Base-by-base conservation (phyloP, 2,888 invertebrate genomes). In the Xanthorhoe spadicearia region DNA sequence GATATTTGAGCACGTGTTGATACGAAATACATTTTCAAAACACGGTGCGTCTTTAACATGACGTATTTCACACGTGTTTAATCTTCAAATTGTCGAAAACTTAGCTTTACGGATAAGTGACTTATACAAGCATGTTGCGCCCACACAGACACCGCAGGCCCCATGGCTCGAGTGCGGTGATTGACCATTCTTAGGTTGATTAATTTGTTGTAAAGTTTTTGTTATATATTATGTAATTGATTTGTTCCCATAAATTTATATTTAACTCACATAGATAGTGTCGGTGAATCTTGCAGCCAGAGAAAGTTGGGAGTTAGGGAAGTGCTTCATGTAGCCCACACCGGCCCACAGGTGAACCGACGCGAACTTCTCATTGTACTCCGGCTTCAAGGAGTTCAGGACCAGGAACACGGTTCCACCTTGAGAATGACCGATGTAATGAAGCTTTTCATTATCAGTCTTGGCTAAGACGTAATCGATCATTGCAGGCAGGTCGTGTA, bases 341-440 rank as follows among this genome's bases (percentile, higher is more conserved):
- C 82, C 86, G 48, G 91, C 92, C 13, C 90, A 63, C 3, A 90
- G 75, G 69, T 92, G 88, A 0, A 81, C 89, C 8, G 90, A 84
- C 0, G 68, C 65, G 43, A 92, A 77, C 72, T 89, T 92, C 0
- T 77, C 52, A 63, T 90, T 87, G 68, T 87, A 91, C 64, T 86
- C 84, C 0, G 87, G 83, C 10, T 73, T 70, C 78, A 88, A 74
- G 1, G 88, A 83, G 38, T 75, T 82, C 53, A 91, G 63, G 0
- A 87, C 81, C 1, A 90, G 62, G 64, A 89, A 90, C 0, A 69
- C 78, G 0, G 92, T 90, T 0, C 89, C 89, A 46, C 92, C 92
- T 80, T 90, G 89, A 7, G 92, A 93, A 77, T 89, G 89, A 0
- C 92, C 92, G 8, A 92, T 79, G 55, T 91, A 93, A 69, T 90